Evolutionary conservation across 1,140 invertebrate species (phyloP).

Genomic region (Drosophila seguyi): DNA sequence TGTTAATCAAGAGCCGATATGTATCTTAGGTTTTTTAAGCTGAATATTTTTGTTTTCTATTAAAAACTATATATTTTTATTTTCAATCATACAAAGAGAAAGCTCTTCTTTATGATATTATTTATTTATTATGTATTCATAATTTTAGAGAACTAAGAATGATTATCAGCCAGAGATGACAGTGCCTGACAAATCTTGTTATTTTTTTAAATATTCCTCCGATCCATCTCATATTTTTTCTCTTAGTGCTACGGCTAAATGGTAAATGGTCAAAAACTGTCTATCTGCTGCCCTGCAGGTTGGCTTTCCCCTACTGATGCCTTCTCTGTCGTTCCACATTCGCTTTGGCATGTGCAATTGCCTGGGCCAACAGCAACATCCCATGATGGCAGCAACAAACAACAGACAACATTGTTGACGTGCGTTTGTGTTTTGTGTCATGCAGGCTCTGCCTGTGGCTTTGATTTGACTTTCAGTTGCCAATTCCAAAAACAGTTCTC

Average conservation of each 20-base stretch:
- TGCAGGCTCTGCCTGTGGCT: conserved; percentile 51
- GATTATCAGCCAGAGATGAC: no score
- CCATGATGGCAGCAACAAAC: conserved; percentile 9
- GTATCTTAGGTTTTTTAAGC: no score
- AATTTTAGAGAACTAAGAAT: no score
- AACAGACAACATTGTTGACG: conserved; percentile 57
- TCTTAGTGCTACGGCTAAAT: background rate
- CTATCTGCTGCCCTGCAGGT: conserved; percentile 41
- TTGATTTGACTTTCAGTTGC: conserved; percentile 73
- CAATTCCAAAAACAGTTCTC: conserved; percentile 45
- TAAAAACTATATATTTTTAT: no score
- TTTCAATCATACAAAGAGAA: no score
- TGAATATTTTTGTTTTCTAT: no score
- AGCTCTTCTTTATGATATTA: no score
- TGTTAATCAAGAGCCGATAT: background rate
- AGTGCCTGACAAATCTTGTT: background rate
- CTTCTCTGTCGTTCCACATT: conserved; percentile 23
- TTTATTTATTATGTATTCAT: no score
- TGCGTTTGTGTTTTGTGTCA: conserved; percentile 44
- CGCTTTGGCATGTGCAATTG: conserved; percentile 46
- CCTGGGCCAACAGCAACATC: conserved; percentile 16
- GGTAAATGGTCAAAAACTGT: conserved; percentile 28
- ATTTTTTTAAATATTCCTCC: background rate
- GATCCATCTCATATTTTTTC: background rate
- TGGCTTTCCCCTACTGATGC: conserved; percentile 25